phyloP scores from a whole-genome alignment of 2,797 vertebrate genomes.

The Philypnodon macrostomus region DNA sequence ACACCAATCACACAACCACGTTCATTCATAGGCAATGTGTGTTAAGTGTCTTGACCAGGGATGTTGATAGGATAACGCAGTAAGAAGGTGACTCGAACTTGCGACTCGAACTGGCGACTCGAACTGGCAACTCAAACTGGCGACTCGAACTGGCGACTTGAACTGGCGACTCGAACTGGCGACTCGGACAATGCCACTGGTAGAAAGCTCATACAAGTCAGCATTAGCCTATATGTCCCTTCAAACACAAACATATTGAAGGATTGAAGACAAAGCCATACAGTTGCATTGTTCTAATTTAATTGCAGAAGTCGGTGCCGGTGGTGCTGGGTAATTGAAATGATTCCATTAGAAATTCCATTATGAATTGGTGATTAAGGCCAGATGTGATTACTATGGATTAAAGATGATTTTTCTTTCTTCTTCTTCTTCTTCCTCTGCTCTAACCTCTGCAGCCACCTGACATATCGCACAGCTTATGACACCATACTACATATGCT shows the following conservation, averaged over 20 bases:
- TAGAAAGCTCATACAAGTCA: too few relatives aligned
- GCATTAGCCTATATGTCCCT: background rate
- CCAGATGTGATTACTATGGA: constrained; percentile 90
- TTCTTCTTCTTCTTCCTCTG: constrained; percentile 32
- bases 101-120: too few relatives aligned
- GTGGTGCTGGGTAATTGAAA: constrained; percentile 94
- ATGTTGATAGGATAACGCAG: too few relatives aligned
- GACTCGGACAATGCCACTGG: too few relatives aligned
- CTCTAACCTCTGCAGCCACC: constrained; percentile 83
- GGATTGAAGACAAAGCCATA: constrained; percentile 84
- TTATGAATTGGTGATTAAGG: constrained; percentile 96
- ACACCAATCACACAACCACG: too few relatives aligned
- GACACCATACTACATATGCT: constrained; percentile 35
- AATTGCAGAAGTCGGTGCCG: constrained; percentile 88
- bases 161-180: too few relatives aligned
- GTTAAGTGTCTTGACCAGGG: too few relatives aligned
- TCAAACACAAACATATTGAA: constrained; percentile 81
- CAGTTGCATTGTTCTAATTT: constrained; percentile 90
- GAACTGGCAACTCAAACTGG: too few relatives aligned
- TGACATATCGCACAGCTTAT: constrained; percentile 31
- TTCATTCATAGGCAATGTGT: too few relatives aligned
- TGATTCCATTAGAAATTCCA: constrained; percentile 97
- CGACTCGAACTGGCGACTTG: too few relatives aligned
- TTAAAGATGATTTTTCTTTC: constrained; percentile 84
- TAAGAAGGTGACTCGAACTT: too few relatives aligned